These are phyloP conservation scores for Chaetops frenatus DNA, from an alignment of 2,113 vertebrate species.

Conservation along the genomic window DNA sequence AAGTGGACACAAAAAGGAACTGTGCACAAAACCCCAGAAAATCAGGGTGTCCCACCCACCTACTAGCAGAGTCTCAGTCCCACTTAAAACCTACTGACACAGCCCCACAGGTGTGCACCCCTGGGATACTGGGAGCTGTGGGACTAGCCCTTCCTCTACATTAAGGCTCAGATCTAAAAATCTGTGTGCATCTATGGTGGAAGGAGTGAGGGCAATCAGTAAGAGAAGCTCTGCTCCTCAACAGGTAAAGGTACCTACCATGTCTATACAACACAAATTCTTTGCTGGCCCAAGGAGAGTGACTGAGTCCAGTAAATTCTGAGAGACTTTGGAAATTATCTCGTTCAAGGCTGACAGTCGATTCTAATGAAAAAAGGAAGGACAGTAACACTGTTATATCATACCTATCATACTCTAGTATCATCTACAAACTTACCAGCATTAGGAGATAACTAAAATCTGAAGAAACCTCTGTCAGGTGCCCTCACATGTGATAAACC, in stretches of 20 bases:
- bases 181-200: accelerated
- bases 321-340: slow-evolving; percentile 55
- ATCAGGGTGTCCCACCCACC: not conserved
- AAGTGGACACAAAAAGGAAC: not conserved
- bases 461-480: not conserved
- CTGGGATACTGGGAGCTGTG: not conserved
- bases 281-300: slow-evolving; percentile 52
- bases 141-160: not conserved
- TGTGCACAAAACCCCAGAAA: not conserved
- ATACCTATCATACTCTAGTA: not conserved
- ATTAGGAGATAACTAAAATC: not conserved
- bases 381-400: not conserved
- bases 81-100: not conserved
- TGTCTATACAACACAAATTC: not conserved
- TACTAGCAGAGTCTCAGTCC: not conserved
- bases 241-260: slow-evolving; percentile 14
- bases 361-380: slow-evolving; percentile 9
- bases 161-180: not conserved
- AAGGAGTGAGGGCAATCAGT: not conserved
- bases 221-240: not conserved
- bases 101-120: accelerated
- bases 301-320: slow-evolving; percentile 43
- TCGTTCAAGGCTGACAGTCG: slow-evolving; percentile 29
- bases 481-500: not conserved
- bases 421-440: not conserved